These are phyloP conservation scores for Adoxophyes honmai DNA, from an alignment of 1,140 invertebrate genomes.

Conservation along the genomic window DNA sequence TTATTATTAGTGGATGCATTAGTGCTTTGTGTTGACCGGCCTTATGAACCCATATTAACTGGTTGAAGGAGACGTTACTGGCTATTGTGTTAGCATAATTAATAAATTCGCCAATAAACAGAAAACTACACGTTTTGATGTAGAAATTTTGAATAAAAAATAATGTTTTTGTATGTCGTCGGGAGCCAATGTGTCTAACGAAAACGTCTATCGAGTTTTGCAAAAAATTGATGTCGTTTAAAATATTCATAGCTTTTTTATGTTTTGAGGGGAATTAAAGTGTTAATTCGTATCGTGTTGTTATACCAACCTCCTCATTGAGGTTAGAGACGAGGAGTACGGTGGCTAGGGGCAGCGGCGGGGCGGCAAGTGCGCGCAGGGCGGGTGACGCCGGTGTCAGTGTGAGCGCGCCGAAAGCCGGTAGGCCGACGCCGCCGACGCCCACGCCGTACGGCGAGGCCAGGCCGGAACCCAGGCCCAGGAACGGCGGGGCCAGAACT, in stretches of 20 bases:
- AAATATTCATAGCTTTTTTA: constrained; percentile 4
- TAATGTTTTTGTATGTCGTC: background rate
- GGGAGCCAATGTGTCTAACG: background rate
- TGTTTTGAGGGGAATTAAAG: background rate
- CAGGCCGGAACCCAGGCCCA: constrained; percentile 81
- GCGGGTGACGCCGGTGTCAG: constrained; percentile 83
- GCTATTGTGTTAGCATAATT: constrained; percentile 69
- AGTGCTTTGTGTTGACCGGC: constrained; percentile 39
- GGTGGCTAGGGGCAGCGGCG: constrained; percentile 83
- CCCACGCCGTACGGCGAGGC: constrained; percentile 87
- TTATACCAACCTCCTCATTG: constrained; percentile 92
- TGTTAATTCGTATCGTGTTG: background rate
- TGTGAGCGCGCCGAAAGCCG: constrained; percentile 85
- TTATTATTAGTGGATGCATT: constrained; percentile 60
- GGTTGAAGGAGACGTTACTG: constrained; percentile 50
- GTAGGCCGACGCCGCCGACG: constrained; percentile 84
- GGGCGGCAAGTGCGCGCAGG: constrained; percentile 80
- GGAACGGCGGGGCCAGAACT: constrained; percentile 75
- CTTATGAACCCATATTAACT: constrained; percentile 41
- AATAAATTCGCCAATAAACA: constrained; percentile 55
- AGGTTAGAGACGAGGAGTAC: constrained; percentile 93
- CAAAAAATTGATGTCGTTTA: constrained; percentile 7
- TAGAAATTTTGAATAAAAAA: constrained; percentile 20
- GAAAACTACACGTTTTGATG: constrained; percentile 32
- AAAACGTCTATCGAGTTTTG: background rate